Evolutionary conservation across 2,113 vertebrate species (phyloP).

Genomic region (Acinonyx jubatus): DNA sequence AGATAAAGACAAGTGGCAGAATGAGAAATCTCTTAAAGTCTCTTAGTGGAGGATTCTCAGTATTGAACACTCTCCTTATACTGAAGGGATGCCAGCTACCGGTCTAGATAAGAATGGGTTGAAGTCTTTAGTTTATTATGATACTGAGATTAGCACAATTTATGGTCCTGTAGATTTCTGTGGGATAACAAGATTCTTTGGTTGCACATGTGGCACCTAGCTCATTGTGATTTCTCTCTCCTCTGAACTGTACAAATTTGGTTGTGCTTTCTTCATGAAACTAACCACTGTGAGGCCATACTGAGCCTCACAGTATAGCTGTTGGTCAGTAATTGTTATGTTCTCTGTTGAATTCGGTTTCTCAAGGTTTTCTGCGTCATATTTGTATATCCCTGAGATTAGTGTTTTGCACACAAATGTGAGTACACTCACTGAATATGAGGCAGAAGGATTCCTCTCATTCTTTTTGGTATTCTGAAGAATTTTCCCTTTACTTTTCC

Average conservation of each 20-base stretch:
- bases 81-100: not conserved
- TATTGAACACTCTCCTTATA: not conserved
- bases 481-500: not conserved
- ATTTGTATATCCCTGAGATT: not conserved
- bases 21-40: conserved; percentile 2
- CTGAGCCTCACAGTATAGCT: not conserved
- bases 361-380: not conserved
- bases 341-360: not conserved
- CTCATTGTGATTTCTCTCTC: not conserved
- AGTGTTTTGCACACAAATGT: not conserved
- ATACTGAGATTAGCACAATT: not conserved
- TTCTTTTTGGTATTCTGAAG: not conserved
- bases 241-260: not conserved
- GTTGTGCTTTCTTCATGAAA: not conserved
- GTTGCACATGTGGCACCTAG: not conserved
- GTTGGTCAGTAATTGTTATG: not conserved
- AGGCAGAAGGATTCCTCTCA: not conserved
- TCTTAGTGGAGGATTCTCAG: not conserved
- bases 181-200: not conserved
- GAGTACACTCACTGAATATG: not conserved
- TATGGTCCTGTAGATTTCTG: not conserved
- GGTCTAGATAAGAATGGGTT: not conserved
- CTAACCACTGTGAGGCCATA: not conserved
- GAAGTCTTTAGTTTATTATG: not conserved
- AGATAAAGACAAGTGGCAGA: conserved; percentile 33